phyloP scores from a whole-genome alignment of 2,888 invertebrate species.

The Siphlonurus alternatus region DNA sequence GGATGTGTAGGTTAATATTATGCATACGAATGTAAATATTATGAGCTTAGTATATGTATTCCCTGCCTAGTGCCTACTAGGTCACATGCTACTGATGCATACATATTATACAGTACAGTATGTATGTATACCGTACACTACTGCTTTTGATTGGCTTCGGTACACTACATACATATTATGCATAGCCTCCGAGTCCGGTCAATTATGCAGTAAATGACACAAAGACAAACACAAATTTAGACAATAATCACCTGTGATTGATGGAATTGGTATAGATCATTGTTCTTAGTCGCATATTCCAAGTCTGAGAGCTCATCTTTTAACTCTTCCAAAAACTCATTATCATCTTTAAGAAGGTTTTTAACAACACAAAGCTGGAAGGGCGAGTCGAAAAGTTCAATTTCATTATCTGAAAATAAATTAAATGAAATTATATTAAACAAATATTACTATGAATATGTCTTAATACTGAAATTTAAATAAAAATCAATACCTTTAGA shows the following conservation, averaged over 20 bases:
- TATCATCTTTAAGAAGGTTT: slow-evolving; percentile 30
- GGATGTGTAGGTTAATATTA: too few relatives aligned
- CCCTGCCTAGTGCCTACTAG: too few relatives aligned
- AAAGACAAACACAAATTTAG: too few relatives aligned
- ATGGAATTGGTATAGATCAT: slow-evolving; percentile 78
- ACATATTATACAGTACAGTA: too few relatives aligned
- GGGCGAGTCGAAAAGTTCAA: slow-evolving; percentile 3
- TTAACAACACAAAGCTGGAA: slow-evolving; percentile 8
- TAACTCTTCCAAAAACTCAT: slow-evolving; percentile 19
- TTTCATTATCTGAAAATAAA: slow-evolving; percentile 5
- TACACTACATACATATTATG: too few relatives aligned
- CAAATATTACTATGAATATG: neutral
- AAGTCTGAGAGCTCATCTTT: slow-evolving; percentile 25
- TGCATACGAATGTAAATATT: too few relatives aligned
- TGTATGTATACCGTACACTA: too few relatives aligned
- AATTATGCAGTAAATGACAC: too few relatives aligned
- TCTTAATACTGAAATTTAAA: neutral
- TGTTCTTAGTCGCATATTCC: slow-evolving; percentile 56
- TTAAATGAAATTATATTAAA: neutral
- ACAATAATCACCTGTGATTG: slow-evolving; percentile 70
- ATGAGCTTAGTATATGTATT: too few relatives aligned
- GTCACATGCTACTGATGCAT: too few relatives aligned
- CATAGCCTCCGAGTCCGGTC: too few relatives aligned
- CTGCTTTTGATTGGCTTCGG: too few relatives aligned
- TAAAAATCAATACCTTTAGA: neutral